These are phyloP conservation scores for Sceliomorpha sp. DNA, from an alignment of 2,888 invertebrate species.

Conservation along the genomic window DNA sequence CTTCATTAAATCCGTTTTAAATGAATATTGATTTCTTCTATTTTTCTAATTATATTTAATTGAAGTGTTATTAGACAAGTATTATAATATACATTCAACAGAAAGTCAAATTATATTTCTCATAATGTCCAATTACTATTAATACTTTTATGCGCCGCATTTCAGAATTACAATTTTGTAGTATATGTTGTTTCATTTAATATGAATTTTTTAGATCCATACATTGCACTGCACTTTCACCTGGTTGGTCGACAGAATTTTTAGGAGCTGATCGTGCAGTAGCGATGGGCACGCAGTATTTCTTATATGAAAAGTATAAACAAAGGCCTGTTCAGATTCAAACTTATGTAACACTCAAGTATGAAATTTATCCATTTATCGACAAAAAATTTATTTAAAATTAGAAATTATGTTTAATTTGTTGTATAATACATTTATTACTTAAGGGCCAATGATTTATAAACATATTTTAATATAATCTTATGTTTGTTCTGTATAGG, in stretches of 20 bases:
- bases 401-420: constrained; percentile 8
- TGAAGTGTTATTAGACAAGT: too few species aligned
- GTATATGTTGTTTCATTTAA: background rate
- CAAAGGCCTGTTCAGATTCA: constrained; percentile 89
- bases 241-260: constrained; percentile 88
- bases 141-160: too few species aligned
- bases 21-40: too few species aligned
- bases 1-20: too few species aligned
- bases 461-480: background rate
- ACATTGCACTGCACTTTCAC: constrained; percentile 81
- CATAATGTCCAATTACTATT: too few species aligned
- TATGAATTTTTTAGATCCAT: constrained; percentile 76
- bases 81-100: too few species aligned
- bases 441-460: constrained; percentile 26
- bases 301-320: constrained; percentile 85
- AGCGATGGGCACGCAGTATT: constrained; percentile 89
- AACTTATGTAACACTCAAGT: constrained; percentile 85
- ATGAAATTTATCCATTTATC: constrained; percentile 39
- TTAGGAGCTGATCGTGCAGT: constrained; percentile 91
- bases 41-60: too few species aligned
- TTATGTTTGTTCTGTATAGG: constrained; percentile 74
- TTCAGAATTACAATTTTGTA: too few species aligned
- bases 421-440: constrained; percentile 33
- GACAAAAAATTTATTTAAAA: background rate
- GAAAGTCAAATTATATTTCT: too few species aligned